A percentile compares a stretch with the other conserved stretches of the same genome.
Evolutionary conservation across 2,888 invertebrate genomes (phyloP).

Genomic region (Rhagophthalmus giganteus): DNA sequence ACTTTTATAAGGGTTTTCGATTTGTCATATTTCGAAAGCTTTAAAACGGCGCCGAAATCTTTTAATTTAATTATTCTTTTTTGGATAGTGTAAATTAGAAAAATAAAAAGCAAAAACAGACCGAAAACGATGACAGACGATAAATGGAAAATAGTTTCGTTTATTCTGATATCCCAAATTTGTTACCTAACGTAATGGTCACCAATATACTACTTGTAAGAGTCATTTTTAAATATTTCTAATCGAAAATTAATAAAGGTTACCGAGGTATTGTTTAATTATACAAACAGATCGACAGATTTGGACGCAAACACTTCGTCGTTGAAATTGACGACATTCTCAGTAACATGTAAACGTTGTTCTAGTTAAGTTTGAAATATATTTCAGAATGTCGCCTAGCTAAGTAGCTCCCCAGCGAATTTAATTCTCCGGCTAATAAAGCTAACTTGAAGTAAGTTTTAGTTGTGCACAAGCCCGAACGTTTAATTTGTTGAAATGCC

Average conservation of each 20-base stretch:
- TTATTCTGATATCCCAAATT: no score
- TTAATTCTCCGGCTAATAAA: slow-evolving; percentile 43
- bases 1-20: no score
- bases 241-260: neutral
- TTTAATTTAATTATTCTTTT: no score
- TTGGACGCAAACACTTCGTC: neutral
- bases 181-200: no score
- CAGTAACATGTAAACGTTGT: slow-evolving; percentile 15
- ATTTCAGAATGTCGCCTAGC: slow-evolving; percentile 32
- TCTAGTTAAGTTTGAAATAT: slow-evolving; percentile 32
- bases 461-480: slow-evolving; percentile 32
- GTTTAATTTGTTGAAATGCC: slow-evolving; percentile 7
- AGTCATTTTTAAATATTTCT: no score
- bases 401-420: slow-evolving; percentile 32
- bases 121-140: no score
- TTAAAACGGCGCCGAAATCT: no score
- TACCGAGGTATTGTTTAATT: neutral
- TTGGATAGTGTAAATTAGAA: no score
- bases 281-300: neutral
- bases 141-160: no score
- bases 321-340: slow-evolving; percentile 5
- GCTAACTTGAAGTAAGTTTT: slow-evolving; percentile 39
- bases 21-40: no score
- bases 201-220: no score
- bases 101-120: no score